Conservation (phyloP, 2,113 vertebrate genomes). For the Pseudopodoces humilis region DNA sequence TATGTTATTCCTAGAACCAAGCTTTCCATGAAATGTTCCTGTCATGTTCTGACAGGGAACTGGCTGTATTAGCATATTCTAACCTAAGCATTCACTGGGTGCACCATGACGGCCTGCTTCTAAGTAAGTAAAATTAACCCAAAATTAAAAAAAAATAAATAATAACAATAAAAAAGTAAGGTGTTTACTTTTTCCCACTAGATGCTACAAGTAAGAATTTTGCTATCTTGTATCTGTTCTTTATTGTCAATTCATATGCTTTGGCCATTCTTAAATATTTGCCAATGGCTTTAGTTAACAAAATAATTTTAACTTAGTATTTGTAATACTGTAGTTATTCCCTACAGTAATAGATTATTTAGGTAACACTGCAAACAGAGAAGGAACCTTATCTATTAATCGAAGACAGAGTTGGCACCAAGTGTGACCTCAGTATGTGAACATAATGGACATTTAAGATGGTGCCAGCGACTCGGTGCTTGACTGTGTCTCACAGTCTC, state of each 20-base stretch:
- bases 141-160: background rate
- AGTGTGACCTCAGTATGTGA: constrained; percentile 27
- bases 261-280: constrained; percentile 56
- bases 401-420: constrained; percentile 39
- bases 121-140: background rate
- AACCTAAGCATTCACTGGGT: background rate
- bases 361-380: constrained; percentile 57
- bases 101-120: background rate
- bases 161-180: background rate
- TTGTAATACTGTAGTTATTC: constrained; percentile 57
- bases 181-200: background rate
- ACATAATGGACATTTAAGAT: constrained; percentile 28
- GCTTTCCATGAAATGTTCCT: background rate
- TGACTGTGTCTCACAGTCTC: background rate
- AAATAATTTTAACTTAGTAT: constrained; percentile 55
- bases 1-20: background rate
- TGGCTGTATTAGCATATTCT: background rate
- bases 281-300: constrained; percentile 49
- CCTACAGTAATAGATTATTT: constrained; percentile 49
- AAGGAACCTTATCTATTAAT: constrained; percentile 56
- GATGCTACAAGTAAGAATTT: background rate
- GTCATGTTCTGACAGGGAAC: background rate
- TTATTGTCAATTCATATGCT: constrained; percentile 41
- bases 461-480: background rate
- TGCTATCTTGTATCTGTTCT: constrained; percentile 35